Evolutionary conservation across 2,113 vertebrate genomes (phyloP).

Genomic region (Oncorhynchus nerka): DNA sequence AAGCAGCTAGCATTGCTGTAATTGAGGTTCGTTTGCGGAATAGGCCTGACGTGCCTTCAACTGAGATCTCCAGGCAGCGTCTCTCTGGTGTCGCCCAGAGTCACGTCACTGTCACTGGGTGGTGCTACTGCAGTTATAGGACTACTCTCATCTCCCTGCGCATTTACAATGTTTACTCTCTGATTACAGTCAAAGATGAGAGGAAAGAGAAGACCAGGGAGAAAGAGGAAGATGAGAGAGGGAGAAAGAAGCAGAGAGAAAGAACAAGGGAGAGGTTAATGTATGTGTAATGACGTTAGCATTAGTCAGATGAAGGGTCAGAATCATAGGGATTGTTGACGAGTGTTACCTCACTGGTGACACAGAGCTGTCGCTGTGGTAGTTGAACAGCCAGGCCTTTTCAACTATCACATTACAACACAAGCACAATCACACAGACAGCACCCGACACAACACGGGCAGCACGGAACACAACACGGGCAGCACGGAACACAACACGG

Average conservation of each 20-base stretch:
- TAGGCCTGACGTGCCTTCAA: conserved; percentile 50
- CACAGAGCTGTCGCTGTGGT: conserved; percentile 38
- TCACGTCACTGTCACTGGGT: conserved; percentile 47
- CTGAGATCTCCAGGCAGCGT: conserved; percentile 51
- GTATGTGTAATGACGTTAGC: conserved; percentile 19
- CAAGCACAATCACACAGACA: conserved; percentile 14
- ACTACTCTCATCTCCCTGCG: conserved; percentile 7
- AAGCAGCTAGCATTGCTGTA: conserved; percentile 56
- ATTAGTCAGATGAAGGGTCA: conserved; percentile 15
- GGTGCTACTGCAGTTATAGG: neutral
- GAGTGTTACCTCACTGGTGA: conserved; percentile 35
- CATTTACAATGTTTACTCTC: conserved; percentile 45
- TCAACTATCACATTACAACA: conserved; percentile 36
- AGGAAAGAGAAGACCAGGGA: conserved; percentile 17
- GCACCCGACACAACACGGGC: too few species aligned
- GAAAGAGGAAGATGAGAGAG: neutral
- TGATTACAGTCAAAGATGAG: conserved; percentile 58
- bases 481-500: too few species aligned
- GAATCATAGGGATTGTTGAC: conserved; percentile 10
- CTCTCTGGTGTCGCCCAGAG: conserved; percentile 43
- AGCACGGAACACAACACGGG: too few species aligned
- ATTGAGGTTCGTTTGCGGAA: conserved; percentile 69
- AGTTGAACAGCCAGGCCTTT: conserved; percentile 27
- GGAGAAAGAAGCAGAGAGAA: conserved; percentile 30
- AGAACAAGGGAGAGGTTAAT: conserved; percentile 20